Evolutionary conservation across 2,113 vertebrate species (phyloP), one percentile per base, ranked within the genome.

Genomic region (Bagarius yarrelli): DNA sequence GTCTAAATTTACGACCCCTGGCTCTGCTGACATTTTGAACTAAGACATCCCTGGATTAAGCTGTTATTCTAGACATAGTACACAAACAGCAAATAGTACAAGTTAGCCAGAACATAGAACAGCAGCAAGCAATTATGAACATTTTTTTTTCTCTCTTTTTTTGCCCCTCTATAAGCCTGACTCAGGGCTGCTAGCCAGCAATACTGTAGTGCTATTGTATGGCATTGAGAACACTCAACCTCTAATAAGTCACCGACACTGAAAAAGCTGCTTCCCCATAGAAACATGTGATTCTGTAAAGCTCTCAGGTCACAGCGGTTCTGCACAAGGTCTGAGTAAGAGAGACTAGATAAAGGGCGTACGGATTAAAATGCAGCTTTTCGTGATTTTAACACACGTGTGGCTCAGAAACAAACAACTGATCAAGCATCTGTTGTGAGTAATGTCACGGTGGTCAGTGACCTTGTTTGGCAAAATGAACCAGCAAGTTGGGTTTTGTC

Each of bases 1-100:
- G 34, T 64, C 57, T 83, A 79, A 72, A 72, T 64, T 79, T 44
- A 5, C 56, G 77, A 76, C 75, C 71, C 79, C 61, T 66, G 44
- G 63, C 8, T 44, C 52, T 57, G 6, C 27, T 70, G n/a, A 60
- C 50, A 73, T 60, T 64, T 15, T 64, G 23, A 55, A 61, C 12
- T 18, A 25, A 53, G 34, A 60, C 25, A 61, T 8, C 27, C n/a
- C 30, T 36, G 56, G 16, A 30, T 61, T 81, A 57, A 76, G 18
- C 13, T 71, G n/a, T 70, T 16, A 14, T 23, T 3, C 59, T 14
- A 78, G 1, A 25, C 50, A 78, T 19, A 55, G 53, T 30, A 67
- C 34, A 14, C 55, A 59, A 44, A n/a, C 32, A 47, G 23, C 0
- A 19, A 59, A 34, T 27, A 34, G 64, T 32, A 1, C 11, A n/a